Evolutionary conservation across 2,797 vertebrate species (phyloP).

Genomic region (Pagetopsis macropterus): DNA sequence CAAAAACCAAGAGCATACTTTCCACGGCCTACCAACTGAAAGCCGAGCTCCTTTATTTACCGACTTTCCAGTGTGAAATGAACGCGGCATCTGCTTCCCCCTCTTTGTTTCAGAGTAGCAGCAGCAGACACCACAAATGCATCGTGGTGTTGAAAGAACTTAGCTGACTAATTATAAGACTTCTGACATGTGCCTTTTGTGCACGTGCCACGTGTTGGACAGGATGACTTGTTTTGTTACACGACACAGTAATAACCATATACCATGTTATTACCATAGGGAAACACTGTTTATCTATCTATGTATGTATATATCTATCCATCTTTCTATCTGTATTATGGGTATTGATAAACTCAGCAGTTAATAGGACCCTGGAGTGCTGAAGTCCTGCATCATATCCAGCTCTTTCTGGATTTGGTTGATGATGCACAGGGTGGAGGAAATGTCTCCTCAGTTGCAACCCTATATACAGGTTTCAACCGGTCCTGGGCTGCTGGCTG

Average conservation of each 20-base stretch:
- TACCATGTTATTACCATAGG: background rate
- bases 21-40: background rate
- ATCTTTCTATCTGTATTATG: background rate
- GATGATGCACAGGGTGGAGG: slow-evolving; percentile 65
- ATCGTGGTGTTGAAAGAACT: slow-evolving; percentile 22
- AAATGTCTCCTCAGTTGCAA: slow-evolving; percentile 71
- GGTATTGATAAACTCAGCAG: slow-evolving; percentile 41
- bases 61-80: fast-evolving
- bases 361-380: slow-evolving; percentile 59
- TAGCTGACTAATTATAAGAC: slow-evolving; percentile 28
- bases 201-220: background rate
- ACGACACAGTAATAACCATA: background rate
- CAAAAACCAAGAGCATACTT: background rate
- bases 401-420: slow-evolving; percentile 69
- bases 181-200: slow-evolving; percentile 5
- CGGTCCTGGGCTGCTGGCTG: slow-evolving; percentile 75
- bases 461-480: slow-evolving; percentile 79
- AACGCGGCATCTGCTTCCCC: slow-evolving; percentile 46
- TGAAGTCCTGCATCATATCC: slow-evolving; percentile 54
- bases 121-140: slow-evolving; percentile 23
- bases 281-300: background rate
- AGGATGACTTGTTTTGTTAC: background rate
- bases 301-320: background rate
- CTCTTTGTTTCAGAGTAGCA: slow-evolving; percentile 50
- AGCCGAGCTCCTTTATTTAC: background rate